Conservation (phyloP, 92 coral and sea anemone genomes). For the Paramuricea clavata region DNA sequence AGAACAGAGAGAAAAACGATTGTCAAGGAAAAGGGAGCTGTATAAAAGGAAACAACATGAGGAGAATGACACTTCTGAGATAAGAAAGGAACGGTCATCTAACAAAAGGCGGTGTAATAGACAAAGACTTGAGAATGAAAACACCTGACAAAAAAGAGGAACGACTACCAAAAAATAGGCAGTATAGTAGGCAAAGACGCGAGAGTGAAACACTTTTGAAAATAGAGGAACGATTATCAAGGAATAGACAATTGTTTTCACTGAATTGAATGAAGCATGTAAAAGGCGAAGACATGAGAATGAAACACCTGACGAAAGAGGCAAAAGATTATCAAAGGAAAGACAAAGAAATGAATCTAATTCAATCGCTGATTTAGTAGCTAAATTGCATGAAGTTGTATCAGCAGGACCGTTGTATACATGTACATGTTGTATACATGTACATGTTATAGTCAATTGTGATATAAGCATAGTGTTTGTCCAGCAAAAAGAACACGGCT, state of each 20-base stretch:
- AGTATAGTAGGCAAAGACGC: neutral
- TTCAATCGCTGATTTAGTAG: neutral
- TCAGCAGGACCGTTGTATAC: neutral
- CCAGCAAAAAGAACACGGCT: neutral
- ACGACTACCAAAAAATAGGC: neutral
- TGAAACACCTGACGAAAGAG: neutral
- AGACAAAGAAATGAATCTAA: neutral
- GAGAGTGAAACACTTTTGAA: neutral
- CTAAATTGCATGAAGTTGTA: neutral
- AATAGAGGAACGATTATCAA: neutral
- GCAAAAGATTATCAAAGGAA: neutral
- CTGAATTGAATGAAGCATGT: no score
- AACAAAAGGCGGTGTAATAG: neutral
- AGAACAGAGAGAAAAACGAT: neutral
- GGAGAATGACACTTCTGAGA: neutral
- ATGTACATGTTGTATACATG: neutral
- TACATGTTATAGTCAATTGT: neutral
- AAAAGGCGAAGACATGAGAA: neutral
- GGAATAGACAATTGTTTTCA: neutral
- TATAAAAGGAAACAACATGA: neutral
- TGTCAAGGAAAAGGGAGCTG: neutral
- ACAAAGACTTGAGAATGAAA: neutral
- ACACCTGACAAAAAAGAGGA: no score
- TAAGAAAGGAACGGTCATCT: neutral
- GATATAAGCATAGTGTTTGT: conserved; percentile 42